Evolutionary conservation across 30 jellyfish, hydroid and myxozoan species (phyloP).

Genomic region (Chrysaora quinquecirrha): DNA sequence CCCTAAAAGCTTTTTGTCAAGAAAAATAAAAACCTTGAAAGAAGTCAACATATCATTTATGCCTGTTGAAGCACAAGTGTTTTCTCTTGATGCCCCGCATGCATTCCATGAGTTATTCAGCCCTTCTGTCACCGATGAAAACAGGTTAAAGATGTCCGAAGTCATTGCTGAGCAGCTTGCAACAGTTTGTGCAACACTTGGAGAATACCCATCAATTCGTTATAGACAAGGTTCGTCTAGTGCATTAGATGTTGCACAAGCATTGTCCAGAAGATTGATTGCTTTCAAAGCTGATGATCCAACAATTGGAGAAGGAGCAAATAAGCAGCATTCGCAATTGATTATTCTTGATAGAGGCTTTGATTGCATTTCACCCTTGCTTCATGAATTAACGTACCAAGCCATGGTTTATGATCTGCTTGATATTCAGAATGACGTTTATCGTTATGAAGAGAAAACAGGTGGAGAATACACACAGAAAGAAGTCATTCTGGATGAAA

Average conservation of each 20-base stretch:
- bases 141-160: slow-evolving; percentile 72
- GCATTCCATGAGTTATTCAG: slow-evolving; percentile 79
- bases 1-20: slow-evolving; percentile 74
- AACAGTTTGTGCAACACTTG: slow-evolving; percentile 94
- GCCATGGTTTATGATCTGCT: slow-evolving; percentile 99
- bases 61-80: slow-evolving; percentile 95
- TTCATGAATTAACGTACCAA: slow-evolving; percentile 95
- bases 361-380: slow-evolving; percentile 88
- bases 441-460: slow-evolving; percentile 78
- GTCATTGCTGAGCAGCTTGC: slow-evolving; percentile 94
- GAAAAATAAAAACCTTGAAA: slow-evolving; percentile 80
- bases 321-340: slow-evolving; percentile 88
- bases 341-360: slow-evolving; percentile 94
- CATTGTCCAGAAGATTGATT: slow-evolving; percentile 60
- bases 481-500: slow-evolving; percentile 91
- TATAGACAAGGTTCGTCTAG: slow-evolving; percentile 80
- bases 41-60: slow-evolving; percentile 89
- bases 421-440: slow-evolving; percentile 89
- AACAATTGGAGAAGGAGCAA: slow-evolving; percentile 90
- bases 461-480: slow-evolving; percentile 80
- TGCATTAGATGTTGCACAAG: slow-evolving; percentile 85
- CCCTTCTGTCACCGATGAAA: slow-evolving; percentile 64
- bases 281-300: slow-evolving; percentile 98
- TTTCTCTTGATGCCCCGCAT: slow-evolving; percentile 84
- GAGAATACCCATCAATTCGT: slow-evolving; percentile 94